Conservation (phyloP, 37 sponge, comb jelly and placozoan species). For the Aplysina aerophoba region DNA sequence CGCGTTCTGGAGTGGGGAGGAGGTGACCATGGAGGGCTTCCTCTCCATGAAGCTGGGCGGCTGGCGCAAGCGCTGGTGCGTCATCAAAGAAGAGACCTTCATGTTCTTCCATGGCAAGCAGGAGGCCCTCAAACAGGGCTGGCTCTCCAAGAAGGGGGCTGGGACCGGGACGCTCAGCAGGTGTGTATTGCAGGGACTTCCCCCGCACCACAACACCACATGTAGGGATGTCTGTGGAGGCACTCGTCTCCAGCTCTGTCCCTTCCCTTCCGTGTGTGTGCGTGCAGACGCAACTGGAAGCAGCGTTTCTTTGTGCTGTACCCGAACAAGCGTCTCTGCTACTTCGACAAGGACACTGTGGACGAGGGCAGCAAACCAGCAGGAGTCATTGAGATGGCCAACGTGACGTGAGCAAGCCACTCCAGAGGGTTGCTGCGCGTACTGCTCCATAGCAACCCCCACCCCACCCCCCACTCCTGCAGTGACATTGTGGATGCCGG, state of each 20-base stretch:
- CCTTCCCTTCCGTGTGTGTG: too few relatives aligned
- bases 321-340: constrained; percentile 77
- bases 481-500: constrained; percentile 71
- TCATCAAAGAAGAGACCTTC: constrained; percentile 82
- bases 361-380: constrained; percentile 60
- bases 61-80: constrained; percentile 87
- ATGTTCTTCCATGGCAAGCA: constrained; percentile 86
- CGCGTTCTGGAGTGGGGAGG: constrained; percentile 41
- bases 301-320: constrained; percentile 87
- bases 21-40: constrained; percentile 68
- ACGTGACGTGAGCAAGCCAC: constrained; percentile 66
- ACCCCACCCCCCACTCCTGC: neutral
- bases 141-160: constrained; percentile 90
- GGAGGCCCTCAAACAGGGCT: constrained; percentile 91
- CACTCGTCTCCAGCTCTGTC: too few relatives aligned
- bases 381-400: constrained; percentile 75
- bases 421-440: too few relatives aligned
- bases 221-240: too few relatives aligned
- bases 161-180: constrained; percentile 86
- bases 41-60: constrained; percentile 62
- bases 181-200: constrained; percentile 29
- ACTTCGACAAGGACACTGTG: constrained; percentile 69
- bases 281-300: constrained; percentile 86
- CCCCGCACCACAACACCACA: neutral
- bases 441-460: too few relatives aligned